Evolutionary conservation across 1,140 invertebrate species (phyloP).

Genomic region (Melitaea cinxia): DNA sequence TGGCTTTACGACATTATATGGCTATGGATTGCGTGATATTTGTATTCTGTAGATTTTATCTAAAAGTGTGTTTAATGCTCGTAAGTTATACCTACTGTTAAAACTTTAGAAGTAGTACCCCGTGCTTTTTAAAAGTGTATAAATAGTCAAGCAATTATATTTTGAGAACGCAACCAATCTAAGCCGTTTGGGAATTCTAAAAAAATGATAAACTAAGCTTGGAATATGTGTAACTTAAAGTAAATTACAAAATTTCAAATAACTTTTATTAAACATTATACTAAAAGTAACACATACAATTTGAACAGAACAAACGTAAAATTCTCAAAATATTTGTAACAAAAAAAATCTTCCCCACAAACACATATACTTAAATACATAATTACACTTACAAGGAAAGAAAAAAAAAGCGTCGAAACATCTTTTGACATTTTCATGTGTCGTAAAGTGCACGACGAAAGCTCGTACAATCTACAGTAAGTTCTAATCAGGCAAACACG

Average conservation of each 20-base stretch:
- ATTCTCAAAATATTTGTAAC: not conserved
- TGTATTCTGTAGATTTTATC: not conserved
- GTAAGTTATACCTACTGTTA: not conserved
- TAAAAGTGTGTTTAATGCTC: not conserved
- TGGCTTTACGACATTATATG: constrained; percentile 43
- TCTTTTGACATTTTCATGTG: constrained; percentile 38
- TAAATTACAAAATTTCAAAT: too few species aligned
- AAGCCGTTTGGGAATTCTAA: too few species aligned
- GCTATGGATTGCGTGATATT: constrained; percentile 19
- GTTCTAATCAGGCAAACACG: constrained; percentile 69
- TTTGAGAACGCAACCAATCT: too few species aligned
- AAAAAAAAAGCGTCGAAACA: not conserved
- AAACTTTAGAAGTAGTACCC: not conserved
- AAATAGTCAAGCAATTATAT: too few species aligned
- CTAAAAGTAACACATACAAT: too few species aligned
- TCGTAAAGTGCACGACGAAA: constrained; percentile 37
- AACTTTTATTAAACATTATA: too few species aligned
- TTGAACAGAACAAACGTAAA: not conserved
- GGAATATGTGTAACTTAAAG: too few species aligned
- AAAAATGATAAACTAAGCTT: too few species aligned
- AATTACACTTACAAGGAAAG: too few species aligned
- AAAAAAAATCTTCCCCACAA: too few species aligned
- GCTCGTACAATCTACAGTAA: constrained; percentile 56
- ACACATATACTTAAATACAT: too few species aligned
- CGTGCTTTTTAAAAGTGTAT: too few species aligned